Percentiles rank a stretch among this genome's conserved stretches.
Conservation (phyloP, 2,888 invertebrate species). For the Craniophora ligustri region DNA sequence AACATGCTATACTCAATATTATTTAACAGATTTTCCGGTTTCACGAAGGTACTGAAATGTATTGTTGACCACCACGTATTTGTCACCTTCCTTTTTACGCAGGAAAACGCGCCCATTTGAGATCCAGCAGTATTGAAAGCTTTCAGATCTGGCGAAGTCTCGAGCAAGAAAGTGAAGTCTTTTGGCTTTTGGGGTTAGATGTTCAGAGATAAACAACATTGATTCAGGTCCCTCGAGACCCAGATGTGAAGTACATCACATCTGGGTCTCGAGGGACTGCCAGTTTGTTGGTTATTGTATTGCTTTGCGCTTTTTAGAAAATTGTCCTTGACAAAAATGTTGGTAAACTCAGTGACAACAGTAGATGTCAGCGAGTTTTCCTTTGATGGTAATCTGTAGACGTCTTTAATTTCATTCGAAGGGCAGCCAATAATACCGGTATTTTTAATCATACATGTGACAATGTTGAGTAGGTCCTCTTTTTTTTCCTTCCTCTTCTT, state of each 20-base stretch:
- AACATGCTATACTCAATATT: background rate
- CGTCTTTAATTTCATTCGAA: background rate
- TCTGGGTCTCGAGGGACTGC: background rate
- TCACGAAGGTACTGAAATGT: background rate
- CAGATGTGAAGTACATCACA: background rate
- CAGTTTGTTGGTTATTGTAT: background rate
- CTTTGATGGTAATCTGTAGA: background rate
- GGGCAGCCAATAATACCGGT: background rate
- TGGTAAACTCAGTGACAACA: background rate
- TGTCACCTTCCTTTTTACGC: background rate
- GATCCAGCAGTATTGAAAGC: background rate
- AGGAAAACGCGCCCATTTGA: background rate
- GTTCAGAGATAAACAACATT: background rate
- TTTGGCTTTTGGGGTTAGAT: background rate
- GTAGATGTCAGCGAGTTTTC: background rate
- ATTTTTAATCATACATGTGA: background rate
- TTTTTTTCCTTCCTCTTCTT: background rate
- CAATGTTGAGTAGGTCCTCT: background rate
- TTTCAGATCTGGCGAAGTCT: background rate
- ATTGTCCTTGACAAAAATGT: background rate
- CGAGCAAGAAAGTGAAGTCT: background rate
- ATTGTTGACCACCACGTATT: background rate
- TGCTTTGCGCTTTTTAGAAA: background rate
- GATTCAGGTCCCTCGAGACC: background rate
- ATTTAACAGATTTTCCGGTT: background rate